Conservation (phyloP, 2,797 vertebrate species). For the Antennarius maculatus region DNA sequence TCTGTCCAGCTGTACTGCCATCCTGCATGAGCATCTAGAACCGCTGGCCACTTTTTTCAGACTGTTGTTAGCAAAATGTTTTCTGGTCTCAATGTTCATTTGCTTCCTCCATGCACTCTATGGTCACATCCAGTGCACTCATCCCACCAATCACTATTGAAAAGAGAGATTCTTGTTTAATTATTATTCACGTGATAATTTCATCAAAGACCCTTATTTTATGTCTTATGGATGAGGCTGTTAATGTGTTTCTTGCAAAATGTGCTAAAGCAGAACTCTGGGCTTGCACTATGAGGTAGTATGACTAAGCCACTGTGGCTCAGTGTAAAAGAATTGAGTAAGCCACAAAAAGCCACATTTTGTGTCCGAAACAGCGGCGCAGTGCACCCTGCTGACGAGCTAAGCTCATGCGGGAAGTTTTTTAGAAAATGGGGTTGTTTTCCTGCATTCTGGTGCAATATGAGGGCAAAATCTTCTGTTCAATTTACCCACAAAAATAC, state of each 20-base stretch:
- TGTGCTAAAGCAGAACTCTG: constrained; percentile 19
- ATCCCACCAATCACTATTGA: constrained; percentile 64
- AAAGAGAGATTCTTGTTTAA: constrained; percentile 56
- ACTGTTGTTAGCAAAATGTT: constrained; percentile 46
- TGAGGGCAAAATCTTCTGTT: too few species aligned
- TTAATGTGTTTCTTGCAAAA: constrained; percentile 38
- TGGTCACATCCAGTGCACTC: constrained; percentile 42
- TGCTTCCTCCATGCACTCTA: constrained; percentile 31
- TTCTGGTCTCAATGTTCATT: constrained; percentile 58
- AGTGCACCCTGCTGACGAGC: too few species aligned
- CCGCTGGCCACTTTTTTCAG: constrained; percentile 31
- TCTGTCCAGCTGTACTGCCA: constrained; percentile 24
- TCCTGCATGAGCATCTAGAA: constrained; percentile 28
- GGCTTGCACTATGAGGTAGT: too few species aligned
- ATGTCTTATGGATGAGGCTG: constrained; percentile 43
- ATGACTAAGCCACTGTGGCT: too few species aligned
- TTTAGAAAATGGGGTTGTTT: too few species aligned
- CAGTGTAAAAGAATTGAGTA: too few species aligned
- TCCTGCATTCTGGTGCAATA: too few species aligned
- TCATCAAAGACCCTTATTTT: constrained; percentile 62
- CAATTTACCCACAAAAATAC: too few species aligned
- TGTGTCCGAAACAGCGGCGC: too few species aligned
- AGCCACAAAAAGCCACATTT: too few species aligned
- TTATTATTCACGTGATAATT: constrained; percentile 76
- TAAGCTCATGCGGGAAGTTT: too few species aligned